A percentile compares a stretch with the other conserved stretches of the same genome.
phyloP scores from a whole-genome alignment of 2,888 invertebrate species.

The Dexiosoma caninum region DNA sequence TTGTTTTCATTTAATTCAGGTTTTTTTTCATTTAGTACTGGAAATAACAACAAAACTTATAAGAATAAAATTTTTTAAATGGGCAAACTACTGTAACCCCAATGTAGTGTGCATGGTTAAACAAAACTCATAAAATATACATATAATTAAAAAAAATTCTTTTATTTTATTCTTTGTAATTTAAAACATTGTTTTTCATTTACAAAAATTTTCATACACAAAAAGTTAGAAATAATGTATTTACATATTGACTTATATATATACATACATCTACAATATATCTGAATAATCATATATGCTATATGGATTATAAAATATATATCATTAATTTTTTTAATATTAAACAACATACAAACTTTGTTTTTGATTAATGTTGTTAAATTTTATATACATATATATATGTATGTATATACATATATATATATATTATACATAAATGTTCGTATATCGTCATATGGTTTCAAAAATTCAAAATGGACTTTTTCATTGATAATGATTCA shows the following conservation, averaged over 20 bases:
- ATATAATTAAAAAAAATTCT: slow-evolving; percentile 37
- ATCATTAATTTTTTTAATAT: slow-evolving; percentile 22
- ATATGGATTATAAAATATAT: slow-evolving; percentile 40
- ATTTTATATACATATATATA: slow-evolving; percentile 44
- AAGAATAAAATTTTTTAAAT: no score
- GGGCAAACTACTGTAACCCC: no score
- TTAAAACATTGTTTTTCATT: slow-evolving; percentile 67
- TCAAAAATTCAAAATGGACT: no score
- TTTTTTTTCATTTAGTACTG: no score
- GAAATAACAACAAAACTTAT: no score
- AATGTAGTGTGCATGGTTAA: no score
- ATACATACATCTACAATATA: slow-evolving; percentile 48
- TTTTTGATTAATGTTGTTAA: slow-evolving; percentile 43
- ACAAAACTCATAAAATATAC: not conserved
- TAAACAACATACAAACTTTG: slow-evolving; percentile 46
- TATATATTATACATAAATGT: slow-evolving; percentile 26
- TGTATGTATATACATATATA: slow-evolving; percentile 36
- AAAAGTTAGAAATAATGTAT: slow-evolving; percentile 67
- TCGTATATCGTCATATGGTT: no score
- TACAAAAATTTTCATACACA: no score
- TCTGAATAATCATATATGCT: slow-evolving; percentile 29
- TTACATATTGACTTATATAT: slow-evolving; percentile 51
- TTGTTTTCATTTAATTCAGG: no score
- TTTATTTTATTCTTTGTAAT: slow-evolving; percentile 68
- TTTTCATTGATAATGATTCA: no score